Percentiles rank a stretch among this genome's conserved stretches.
phyloP scores from a whole-genome alignment of 1,140 invertebrate species.

The Brachystomella parvula region DNA sequence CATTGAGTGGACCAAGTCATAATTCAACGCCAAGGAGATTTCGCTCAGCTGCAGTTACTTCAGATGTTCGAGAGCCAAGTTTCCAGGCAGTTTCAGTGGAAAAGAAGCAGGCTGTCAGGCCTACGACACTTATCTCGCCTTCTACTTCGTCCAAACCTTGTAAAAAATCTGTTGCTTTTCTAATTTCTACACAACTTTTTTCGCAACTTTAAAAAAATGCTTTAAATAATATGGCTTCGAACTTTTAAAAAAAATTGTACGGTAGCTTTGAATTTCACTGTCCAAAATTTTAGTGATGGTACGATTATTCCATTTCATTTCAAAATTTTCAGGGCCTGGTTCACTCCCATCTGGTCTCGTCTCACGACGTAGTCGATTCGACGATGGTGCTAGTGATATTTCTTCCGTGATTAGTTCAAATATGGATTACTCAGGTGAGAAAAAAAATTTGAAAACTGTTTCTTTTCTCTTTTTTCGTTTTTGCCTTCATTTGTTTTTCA shows the following conservation, averaged over 20 bases:
- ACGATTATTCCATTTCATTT: neutral
- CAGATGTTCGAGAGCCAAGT: neutral
- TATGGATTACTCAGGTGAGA: slow-evolving; percentile 72
- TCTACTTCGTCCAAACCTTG: slow-evolving; percentile 8
- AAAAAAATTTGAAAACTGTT: neutral
- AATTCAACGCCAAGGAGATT: too few species aligned
- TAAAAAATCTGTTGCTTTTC: neutral
- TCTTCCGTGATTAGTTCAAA: slow-evolving; percentile 64
- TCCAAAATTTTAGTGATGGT: too few species aligned
- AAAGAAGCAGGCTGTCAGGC: neutral
- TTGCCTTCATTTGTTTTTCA: neutral
- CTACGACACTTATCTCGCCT: slow-evolving; percentile 10
- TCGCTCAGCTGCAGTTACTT: neutral
- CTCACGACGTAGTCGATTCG: slow-evolving; percentile 64
- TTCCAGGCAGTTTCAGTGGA: neutral
- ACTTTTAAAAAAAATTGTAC: too few species aligned
- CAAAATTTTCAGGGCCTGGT: slow-evolving; percentile 51
- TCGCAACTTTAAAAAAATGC: too few species aligned
- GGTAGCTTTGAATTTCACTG: too few species aligned
- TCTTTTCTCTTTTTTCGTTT: neutral
- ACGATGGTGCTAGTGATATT: slow-evolving; percentile 77
- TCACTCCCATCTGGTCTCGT: slow-evolving; percentile 67
- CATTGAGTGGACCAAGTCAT: too few species aligned
- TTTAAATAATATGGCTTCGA: too few species aligned
- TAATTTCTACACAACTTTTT: too few species aligned